Evolutionary conservation across 1,140 invertebrate genomes (phyloP), one percentile per base, ranked within the genome.

Genomic region (Bombus consobrinus): DNA sequence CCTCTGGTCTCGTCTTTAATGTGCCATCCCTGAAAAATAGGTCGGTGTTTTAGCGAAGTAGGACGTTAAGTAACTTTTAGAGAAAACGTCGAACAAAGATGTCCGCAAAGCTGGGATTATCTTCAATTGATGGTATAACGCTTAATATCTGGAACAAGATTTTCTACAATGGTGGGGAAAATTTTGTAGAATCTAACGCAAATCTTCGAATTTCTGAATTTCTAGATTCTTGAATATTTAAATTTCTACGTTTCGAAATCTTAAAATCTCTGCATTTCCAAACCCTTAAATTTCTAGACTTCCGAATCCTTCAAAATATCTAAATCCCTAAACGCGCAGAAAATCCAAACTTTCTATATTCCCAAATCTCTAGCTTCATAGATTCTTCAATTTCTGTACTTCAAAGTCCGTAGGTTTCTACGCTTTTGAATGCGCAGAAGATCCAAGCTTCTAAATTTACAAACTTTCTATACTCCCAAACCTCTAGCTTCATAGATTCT

Each of bases 351-450:
- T 32, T 15, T 32, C 5, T 4, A 64, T 15, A 32, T 18, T 68
- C 3, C 32, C 5, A 15, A 2, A 37, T 25, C 4, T 0, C 22
- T 0, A 10, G 22, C 1, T 68, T 37, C 18, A 0, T 3, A 37
- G 10, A 25, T 39, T 25, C 15, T 18, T 1, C 9, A 37, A 12
- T 69, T 28, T 6, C 34, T 22, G 12, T 9, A 1, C 8, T 9
- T 37, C 3, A 34, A 34, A 34, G 34, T 34, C 34, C 34, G 34
- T 34, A 34, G 34, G 2, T 34, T 34, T 34, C 34, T 34, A 34
- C 2, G 2, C 34, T 34, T 34, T 34, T 34, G 34, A 34, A 34
- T 34, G 34, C 34, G 34, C 34, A 34, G 34, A 34, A 34, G 2
- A 1, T 34, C 34, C 34, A 34, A 34, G 2, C 2, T 34, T 34